Evolutionary conservation across 2,113 vertebrate genomes (phyloP), one percentile per base, ranked within the genome.

Genomic region (Stigmatopora argus): DNA sequence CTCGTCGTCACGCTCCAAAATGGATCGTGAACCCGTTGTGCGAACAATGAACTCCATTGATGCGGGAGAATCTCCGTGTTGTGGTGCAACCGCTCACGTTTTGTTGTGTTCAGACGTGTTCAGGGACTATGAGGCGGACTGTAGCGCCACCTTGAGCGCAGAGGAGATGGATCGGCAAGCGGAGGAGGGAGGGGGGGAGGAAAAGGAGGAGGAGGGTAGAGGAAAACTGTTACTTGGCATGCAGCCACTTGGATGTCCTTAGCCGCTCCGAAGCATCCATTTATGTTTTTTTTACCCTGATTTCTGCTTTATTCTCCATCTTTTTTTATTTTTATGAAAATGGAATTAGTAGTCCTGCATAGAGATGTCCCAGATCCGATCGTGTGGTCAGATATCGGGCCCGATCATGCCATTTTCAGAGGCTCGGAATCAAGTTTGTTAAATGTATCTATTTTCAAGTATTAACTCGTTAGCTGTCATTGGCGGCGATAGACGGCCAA

Each of bases 91-190:
- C 69, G 73, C 74, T 78, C 60, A 8, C 1, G 76, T 59, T 73
- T 57, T 85, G 74, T 80, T 80, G 57, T 89, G 77, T 74, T 81
- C 74, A 90, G 89, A 89, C 71, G 68, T 75, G 65, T 90, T 86
- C 78, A 89, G 78, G 70, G 87, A 85, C 72, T 87, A 87, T 89
- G 89, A 89, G 75, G 76, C 78, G 45, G 86, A 87, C 78, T 88
- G 82, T 88, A 89, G 83, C 67, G 57, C 81, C 83, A 67, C 79
- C 79, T 58, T 70, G 23, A 82, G 79, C 21, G 72, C 73, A 65
- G 86, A 84, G 66, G 86, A 89, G 76, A 68, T 69, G 71, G 72
- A 84, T 9, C 76, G 51, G 35, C 81, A 68, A 61, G 67, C 72
- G 17, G 78, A 89, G 65, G 79, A 85, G 68, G 83, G 81, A 76